These are phyloP conservation scores for Pimephales promelas DNA, from an alignment of 2,113 vertebrate species.

Conservation along the genomic window DNA sequence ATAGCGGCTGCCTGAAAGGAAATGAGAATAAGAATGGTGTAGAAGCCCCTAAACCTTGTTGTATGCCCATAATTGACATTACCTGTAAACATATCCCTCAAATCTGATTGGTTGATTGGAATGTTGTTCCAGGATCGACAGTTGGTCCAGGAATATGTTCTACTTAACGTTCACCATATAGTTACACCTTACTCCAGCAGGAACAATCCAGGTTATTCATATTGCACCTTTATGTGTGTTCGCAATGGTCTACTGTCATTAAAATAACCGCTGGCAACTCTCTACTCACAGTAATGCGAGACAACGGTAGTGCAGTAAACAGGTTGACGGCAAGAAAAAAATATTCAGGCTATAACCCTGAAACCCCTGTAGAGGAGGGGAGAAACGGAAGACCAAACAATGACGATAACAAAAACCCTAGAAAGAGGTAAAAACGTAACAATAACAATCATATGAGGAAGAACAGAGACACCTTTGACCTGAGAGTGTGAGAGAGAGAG, in stretches of 20 bases:
- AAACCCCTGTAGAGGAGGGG: not conserved
- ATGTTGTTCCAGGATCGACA: too few species aligned
- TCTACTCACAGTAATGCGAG: not conserved
- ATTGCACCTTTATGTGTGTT: not conserved
- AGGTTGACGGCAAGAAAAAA: not conserved
- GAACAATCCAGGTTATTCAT: not conserved
- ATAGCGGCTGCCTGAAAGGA: too few species aligned
- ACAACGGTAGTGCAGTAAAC: not conserved
- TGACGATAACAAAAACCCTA: not conserved
- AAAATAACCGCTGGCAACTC: not conserved
- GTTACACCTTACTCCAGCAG: not conserved
- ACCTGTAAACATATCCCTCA: too few species aligned
- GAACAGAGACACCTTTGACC: conserved; percentile 49
- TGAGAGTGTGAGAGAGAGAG: conserved; percentile 59
- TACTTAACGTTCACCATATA: not conserved
- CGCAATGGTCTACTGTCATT: not conserved
- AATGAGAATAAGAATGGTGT: too few species aligned
- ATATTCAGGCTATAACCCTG: not conserved
- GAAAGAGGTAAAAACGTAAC: conserved; percentile 7
- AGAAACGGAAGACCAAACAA: not conserved
- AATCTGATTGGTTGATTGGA: too few species aligned
- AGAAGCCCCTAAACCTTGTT: too few species aligned
- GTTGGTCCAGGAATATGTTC: too few species aligned
- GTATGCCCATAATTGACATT: too few species aligned
- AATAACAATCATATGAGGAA: conserved; percentile 35